These are phyloP conservation scores for Chelon labrosus DNA, from an alignment of 2,797 vertebrate species.

Conservation along the genomic window DNA sequence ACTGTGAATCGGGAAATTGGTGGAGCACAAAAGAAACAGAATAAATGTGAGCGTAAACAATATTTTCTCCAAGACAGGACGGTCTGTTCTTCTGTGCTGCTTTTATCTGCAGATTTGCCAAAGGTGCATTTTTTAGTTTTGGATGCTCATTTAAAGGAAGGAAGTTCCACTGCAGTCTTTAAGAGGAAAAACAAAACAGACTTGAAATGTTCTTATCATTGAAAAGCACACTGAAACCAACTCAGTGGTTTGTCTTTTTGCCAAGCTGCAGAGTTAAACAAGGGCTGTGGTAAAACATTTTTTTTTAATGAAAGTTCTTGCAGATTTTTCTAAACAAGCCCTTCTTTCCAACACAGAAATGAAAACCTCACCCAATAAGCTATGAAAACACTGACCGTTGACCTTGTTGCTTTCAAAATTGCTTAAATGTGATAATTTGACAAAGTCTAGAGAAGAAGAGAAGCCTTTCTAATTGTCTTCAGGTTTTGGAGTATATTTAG, in stretches of 20 bases:
- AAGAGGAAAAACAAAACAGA: conserved; percentile 30
- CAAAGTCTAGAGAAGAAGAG: background rate
- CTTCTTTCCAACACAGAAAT: no score
- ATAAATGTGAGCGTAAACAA: conserved; percentile 31
- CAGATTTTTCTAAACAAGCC: background rate
- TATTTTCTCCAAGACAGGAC: conserved; percentile 15
- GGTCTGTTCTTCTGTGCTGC: background rate
- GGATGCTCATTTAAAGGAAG: no score
- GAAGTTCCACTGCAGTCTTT: conserved; percentile 42
- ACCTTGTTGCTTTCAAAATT: background rate
- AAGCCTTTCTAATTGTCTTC: background rate
- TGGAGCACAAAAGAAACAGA: conserved; percentile 3
- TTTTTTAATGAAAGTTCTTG: background rate
- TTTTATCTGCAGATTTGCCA: conserved; percentile 50
- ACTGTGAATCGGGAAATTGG: background rate
- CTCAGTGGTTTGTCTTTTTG: background rate
- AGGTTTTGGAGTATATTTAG: background rate
- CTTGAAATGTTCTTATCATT: background rate
- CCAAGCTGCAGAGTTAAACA: background rate
- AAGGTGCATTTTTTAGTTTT: conserved; percentile 41
- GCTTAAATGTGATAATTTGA: background rate
- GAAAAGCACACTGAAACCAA: conserved; percentile 35
- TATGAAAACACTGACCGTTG: conserved; percentile 6
- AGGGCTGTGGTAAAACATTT: background rate
- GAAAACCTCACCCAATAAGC: background rate